Base-by-base conservation (phyloP, 2,797 vertebrate species). In the Pseudocheirus occidentalis region DNA sequence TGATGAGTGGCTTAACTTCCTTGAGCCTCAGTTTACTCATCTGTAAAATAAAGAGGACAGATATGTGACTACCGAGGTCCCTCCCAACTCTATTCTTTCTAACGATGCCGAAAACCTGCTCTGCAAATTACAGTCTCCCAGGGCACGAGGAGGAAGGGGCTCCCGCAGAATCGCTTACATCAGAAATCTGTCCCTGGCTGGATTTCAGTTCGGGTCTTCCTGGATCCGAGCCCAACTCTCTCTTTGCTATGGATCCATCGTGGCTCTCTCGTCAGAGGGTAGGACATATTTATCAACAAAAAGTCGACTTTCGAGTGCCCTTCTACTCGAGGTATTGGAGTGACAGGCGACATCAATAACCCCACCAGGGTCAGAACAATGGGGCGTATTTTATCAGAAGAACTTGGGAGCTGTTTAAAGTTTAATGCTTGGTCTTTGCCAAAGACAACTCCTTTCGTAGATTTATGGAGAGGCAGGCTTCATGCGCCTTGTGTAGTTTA, bases 361-460 rank as follows among this genome's bases (percentile, higher is more conserved):
- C 34, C 50, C 87, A 73, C 91, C 53, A 55, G 62, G 12, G 52
- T 92, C 91, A 92, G 91, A 18, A 66, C 14, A n/a, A 11, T 0
- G 12, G 73, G 52, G 81, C 73, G 40, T 87, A 87, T 87, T 87
- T 87, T 87, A 87, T 50, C 40, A 18, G 21, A 46, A 87, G 40
- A 87, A 87, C 73, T 87, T 50, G 73, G 73, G 73, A 87, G 73
- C 73, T 87, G 73, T 87, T 87, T 87, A 87, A 87, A 87, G 73
- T 87, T 87, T 87, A 87, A 87, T 87, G 73, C 40, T 87, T 87
- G 40, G 73, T 50, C 40, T 87, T 87, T 87, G 73, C 73, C 73
- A 87, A 87, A 87, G 73, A 87, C 73, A 87, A 87, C 73, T 87
- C 73, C 73, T 87, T 87, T 87, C 73, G 4, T 87, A 87, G 73